Percentiles rank a stretch among this genome's conserved stretches.
Evolutionary conservation across 2,113 vertebrate species (phyloP).

Genomic region (human): DNA sequence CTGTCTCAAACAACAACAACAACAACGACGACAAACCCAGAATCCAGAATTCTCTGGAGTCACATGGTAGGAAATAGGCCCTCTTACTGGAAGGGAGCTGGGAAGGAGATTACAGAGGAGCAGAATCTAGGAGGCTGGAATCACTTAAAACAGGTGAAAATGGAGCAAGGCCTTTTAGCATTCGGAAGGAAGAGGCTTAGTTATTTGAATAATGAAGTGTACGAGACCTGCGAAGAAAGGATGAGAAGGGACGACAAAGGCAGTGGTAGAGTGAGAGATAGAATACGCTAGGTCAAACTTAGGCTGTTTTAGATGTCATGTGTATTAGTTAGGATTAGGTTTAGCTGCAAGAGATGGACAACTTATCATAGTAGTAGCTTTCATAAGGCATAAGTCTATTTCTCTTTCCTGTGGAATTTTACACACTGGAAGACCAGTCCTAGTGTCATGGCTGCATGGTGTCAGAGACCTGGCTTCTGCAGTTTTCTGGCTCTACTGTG

Average conservation of each 20-base stretch:
- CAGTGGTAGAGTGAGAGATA: neutral
- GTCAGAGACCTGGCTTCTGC: neutral
- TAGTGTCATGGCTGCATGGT: accelerated
- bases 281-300: neutral
- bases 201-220: accelerated
- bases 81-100: neutral
- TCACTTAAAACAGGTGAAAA: neutral
- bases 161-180: neutral
- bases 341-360: neutral
- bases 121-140: neutral
- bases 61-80: neutral
- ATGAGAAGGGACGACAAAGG: neutral
- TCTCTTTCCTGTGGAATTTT: neutral
- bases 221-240: neutral
- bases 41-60: neutral
- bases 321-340: neutral
- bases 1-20: too few species aligned
- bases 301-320: neutral
- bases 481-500: neutral
- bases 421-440: neutral
- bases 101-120: neutral
- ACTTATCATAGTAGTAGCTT: neutral
- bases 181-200: neutral
- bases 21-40: too few species aligned
- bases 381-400: neutral